Percentiles rank a stretch among this genome's conserved stretches.
Evolutionary conservation across 53 echinoderm and acorn worm genomes (phyloP).

Genomic region (Echinometra lucunter): DNA sequence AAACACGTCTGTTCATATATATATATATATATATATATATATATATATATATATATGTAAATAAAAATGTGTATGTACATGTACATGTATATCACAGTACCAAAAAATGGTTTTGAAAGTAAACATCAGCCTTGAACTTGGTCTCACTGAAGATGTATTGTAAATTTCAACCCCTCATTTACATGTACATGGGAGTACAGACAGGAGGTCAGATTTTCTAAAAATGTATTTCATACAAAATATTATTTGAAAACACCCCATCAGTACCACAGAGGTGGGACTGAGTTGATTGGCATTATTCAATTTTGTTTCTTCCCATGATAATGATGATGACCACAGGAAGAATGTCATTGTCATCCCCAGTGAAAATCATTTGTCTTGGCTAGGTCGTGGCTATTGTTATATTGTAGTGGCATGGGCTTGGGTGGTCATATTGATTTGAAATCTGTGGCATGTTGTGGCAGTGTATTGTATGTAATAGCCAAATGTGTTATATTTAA

Average conservation of each 20-base stretch:
- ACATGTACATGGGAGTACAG: no score
- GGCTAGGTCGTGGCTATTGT: not conserved
- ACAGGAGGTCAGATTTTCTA: no score
- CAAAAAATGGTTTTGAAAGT: not conserved
- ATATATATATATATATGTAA: not conserved
- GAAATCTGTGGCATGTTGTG: not conserved
- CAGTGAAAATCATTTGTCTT: not conserved
- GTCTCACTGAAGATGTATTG: no score
- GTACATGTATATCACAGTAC: not conserved
- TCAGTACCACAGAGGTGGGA: not conserved
- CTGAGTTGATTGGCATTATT: not conserved
- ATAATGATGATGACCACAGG: conserved; percentile 5
- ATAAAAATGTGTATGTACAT: not conserved
- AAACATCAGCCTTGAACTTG: not conserved
- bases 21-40: no score
- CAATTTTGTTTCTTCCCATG: not conserved
- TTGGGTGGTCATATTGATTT: not conserved
- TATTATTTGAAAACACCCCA: conserved; percentile 11
- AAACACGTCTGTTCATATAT: no score
- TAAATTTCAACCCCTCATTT: no score
- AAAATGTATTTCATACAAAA: no score
- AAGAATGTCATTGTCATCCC: not conserved
- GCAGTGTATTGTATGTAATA: not conserved
- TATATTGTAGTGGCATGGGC: not conserved
- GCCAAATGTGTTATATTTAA: no score